Evolutionary conservation across 2,888 invertebrate species (phyloP), one percentile per base, ranked within the genome.

Genomic region (Bombylius discolor): DNA sequence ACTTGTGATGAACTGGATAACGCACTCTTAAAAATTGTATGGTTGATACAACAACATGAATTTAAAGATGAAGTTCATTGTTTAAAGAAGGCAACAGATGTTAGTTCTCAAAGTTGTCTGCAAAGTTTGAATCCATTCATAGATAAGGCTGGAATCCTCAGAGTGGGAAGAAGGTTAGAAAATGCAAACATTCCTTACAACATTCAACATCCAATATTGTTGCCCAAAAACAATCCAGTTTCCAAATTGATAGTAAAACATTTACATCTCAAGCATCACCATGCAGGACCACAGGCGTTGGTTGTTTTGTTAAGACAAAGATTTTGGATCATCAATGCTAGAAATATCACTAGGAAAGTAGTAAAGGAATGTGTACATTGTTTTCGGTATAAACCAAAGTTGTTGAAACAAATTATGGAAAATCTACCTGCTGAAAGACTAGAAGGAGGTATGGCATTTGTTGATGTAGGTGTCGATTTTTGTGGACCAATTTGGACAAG

Each of bases 191-290:
- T 62, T 12, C 52, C 56, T 31, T 56, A 54, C 14, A 47, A 56
- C 23, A 55, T 50, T 34, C 64, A 61, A 50, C 60, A 61, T 59
- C 62, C 62, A 1, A 60, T 64, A 6, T 39, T 67, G 11, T 48
- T 67, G 13, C 64, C 64, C 8, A 52, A 59, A 49, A 47, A 49
- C 13, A 33, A 56, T 44, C 45, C 48, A 1, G 56, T 56, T 34
- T 44, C 52, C 3, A 45, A 48, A 33, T 32, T 36, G 42, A 45
- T 51, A 5, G 12, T 55, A 12, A 32, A 12, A 5, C 42, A 49
- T 36, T 45, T 52, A n/a, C 54, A 53, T 49, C 12, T 42, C 9
- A 53, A 52, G 7, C 53, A 58, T 51, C 45, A 53, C n/a, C 56
- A 57, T 51, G 57, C 56, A 42, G 56, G 55, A 6, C 45, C 57